Base-by-base conservation (phyloP, 2,113 vertebrate genomes). In the Telmatochromis sp. region DNA sequence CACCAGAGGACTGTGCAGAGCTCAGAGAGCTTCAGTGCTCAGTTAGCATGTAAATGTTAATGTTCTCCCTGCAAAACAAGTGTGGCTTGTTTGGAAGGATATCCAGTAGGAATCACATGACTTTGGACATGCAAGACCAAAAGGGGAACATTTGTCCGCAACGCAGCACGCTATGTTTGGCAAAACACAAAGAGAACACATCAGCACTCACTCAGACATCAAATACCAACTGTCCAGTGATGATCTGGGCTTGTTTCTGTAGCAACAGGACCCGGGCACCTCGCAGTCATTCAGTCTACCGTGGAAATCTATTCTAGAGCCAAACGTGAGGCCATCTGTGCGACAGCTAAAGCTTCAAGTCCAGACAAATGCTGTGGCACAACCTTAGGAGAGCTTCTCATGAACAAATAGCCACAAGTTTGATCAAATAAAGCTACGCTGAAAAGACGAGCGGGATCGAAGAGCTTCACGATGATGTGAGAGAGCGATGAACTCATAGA, bases 111-210 rank as follows among this genome's bases (percentile, higher is more conserved):
- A 70, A 40, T 8, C n/a, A 40, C 11, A 14, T 14, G 12, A 70
- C 12, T 42, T 42, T 42, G 35, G 63, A 70, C 11, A 23, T 0
- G 35, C 63, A 68, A 42, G 65, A 42, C n/a, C 58, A 14, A 23
- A 42, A 70, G 12, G n/a, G n/a, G n/a, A 23, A 42, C 0, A 8
- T 42, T 42, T 23, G 63, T 21, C 35, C 2, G 0, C 37, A 70
- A 1, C 3, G 4, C 35, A 70, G 12, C 12, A 5, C 35, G 2
- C 65, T 9, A 9, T 9, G 12, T 42, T 4, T 23, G 65, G 35
- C 35, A 40, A 70, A 70, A 42, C 35, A 21, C 65, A 42, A 40
- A 14, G 10, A 14, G 35, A 40, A 2, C 19, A 42, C n/a, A 42
- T 70, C 35, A 70, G 35, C 65, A 15, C 35, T 63, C 65, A 14